These are phyloP conservation scores for Cepphus grylle DNA, from an alignment of 2,113 vertebrate genomes.

Conservation along the genomic window DNA sequence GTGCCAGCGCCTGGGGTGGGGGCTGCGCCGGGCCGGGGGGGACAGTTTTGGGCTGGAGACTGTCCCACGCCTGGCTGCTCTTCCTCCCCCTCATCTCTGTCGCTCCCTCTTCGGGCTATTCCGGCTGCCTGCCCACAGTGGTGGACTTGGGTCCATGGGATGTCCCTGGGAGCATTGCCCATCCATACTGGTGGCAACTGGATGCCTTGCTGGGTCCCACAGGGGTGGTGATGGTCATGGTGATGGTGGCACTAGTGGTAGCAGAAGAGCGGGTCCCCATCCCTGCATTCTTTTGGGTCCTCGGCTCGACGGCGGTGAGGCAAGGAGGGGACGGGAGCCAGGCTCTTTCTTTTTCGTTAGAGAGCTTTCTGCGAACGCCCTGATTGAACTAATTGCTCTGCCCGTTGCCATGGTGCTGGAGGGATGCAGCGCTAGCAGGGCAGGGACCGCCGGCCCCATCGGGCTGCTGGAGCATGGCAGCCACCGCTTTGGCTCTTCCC, in stretches of 20 bases:
- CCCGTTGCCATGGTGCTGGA: not conserved
- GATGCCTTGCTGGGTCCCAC: rapidly evolving
- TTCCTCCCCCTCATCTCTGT: not conserved
- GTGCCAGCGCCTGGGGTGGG: not conserved
- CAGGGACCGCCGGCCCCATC: not conserved
- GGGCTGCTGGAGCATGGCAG: not conserved
- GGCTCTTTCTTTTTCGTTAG: not conserved
- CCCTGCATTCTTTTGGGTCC: rapidly evolving
- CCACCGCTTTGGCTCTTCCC: not conserved
- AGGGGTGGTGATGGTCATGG: not conserved
- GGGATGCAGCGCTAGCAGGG: not conserved
- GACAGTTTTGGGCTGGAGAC: not conserved
- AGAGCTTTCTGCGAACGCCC: not conserved
- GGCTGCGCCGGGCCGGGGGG: not conserved
- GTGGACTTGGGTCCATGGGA: rapidly evolving
- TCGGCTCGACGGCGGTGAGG: rapidly evolving
- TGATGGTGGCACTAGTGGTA: not conserved
- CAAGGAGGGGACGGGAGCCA: rapidly evolving
- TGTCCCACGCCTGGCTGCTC: not conserved
- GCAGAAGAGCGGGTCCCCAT: not conserved
- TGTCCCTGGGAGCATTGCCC: not conserved
- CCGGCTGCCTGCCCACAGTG: not conserved
- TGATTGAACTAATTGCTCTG: slow-evolving; percentile 29
- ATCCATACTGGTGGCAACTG: not conserved
- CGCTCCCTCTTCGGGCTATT: rapidly evolving